Evolutionary conservation across 2,113 vertebrate genomes (phyloP), one percentile per base, ranked within the genome.

Genomic region (Mormyrus lacerda): DNA sequence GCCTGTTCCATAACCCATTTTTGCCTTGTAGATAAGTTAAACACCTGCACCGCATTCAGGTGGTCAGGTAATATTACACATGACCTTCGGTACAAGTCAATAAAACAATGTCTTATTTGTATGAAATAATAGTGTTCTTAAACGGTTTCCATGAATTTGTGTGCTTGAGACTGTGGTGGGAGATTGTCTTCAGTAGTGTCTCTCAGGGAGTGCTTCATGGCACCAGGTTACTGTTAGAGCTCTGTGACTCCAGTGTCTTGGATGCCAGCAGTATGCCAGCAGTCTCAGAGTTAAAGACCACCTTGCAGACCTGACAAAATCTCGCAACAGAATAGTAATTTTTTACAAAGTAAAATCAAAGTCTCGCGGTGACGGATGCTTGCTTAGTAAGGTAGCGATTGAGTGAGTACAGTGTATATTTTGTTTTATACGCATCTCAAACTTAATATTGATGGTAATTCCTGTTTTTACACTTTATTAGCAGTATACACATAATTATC

Each of bases 81-180:
- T 87, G 87, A 45, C 53, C 35, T 1, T 61, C n/a, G 9, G n/a
- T 27, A 48, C 69, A 9, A 65, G 31, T 42, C 27, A 42, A 19
- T 76, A 19, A 76, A 44, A 44, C 9, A 21, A 8, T 69, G 21
- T 17, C 7, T 45, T 88, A 15, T 42, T 31, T 69, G 15, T 88
- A 73, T 69, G 87, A 88, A 48, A 88, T 69, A 35, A 73, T 47
- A 76, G 47, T 11, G 44, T 44, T 88, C 19, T 19, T 69, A 61
- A 65, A 88, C 48, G 44, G 24, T 88, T 53, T 87, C 85, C 31
- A 53, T 87, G 85, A 31, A n/a, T 31, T 51, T 87, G 85, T 53
- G 50, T 35, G n/a, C 24, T n/a, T 39, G 50, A 7, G 19, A 17
- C n/a, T 31, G 87, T 21, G 42, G 24, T 42, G 42, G 58, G 87